Base-by-base conservation (phyloP, 2,113 vertebrate species). In the Pimephales promelas region DNA sequence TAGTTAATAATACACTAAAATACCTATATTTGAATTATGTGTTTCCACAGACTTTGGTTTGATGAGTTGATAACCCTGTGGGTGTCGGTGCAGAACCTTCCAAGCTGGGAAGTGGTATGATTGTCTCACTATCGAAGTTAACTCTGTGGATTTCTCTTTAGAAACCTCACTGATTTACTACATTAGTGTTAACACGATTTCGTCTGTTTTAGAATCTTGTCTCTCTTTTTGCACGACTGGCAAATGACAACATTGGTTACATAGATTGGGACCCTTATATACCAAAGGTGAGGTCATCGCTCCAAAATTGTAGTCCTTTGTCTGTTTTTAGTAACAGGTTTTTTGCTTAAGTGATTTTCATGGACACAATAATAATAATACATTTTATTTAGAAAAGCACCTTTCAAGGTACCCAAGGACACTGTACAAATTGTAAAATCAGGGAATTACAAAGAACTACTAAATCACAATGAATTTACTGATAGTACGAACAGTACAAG, bases 181-280 rank as follows among this genome's bases (percentile, higher is more conserved):
- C 26, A 10, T n/a, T 52, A 7, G 0, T 1, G 31, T 73, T 14
- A 52, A 43, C 70, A 74, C 75, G 4, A 82, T 88, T 43, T 86
- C 18, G 79, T 34, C 87, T 10, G 84, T 88, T 91, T 31, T 89
- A 99, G 98, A 95, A 97, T 93, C 90, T 99, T 62, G 97, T 99
- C 86, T 98, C 96, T 90, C 95, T 99, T 56, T 98, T 99, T 92
- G 96, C 98, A 86, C 96, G 97, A 68, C 90, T 99, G 93, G 96
- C 97, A 79, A 96, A 94, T 82, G 97, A 99, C 92, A 99, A 97
- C 93, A 99, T 99, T 16, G 98, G 98, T 85, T 99, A 98, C 93
- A 96, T 99, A 86, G 95, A 98, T 74, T 99, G 98, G 98, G 97
- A 98, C 92, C 96, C 97, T 0, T 98, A 97, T 90, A 96, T 99